Conservation (phyloP, 2,888 invertebrate genomes). For the Mythimna pallens region DNA sequence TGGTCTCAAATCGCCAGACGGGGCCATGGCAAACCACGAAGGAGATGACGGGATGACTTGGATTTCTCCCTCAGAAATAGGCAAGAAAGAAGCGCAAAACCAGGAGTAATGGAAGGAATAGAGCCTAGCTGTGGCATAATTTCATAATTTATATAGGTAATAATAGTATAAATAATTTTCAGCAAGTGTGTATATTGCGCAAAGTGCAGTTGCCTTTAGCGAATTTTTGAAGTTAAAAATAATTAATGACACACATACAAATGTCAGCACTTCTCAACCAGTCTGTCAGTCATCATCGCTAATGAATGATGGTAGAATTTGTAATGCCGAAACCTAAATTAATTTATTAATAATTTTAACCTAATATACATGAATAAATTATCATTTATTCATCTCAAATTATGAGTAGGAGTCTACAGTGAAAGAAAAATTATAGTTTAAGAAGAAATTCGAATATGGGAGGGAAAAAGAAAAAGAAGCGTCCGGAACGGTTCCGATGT, state of each 20-base stretch:
- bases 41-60: too few relatives aligned
- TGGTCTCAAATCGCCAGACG: too few relatives aligned
- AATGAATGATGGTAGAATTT: not conserved
- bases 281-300: not conserved
- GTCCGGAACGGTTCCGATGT: slow-evolving; percentile 66
- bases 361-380: slow-evolving; percentile 19
- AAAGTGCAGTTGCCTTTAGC: not conserved
- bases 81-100: too few relatives aligned
- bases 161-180: not conserved
- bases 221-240: not conserved
- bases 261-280: slow-evolving; percentile 2
- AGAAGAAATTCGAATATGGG: slow-evolving; percentile 67
- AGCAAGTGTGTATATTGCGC: not conserved
- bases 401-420: slow-evolving; percentile 30
- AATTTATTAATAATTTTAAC: not conserved
- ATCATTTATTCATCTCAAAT: slow-evolving; percentile 30
- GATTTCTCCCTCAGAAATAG: too few relatives aligned
- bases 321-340: slow-evolving; percentile 20
- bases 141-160: too few relatives aligned
- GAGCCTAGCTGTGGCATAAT: too few relatives aligned
- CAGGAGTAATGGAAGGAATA: too few relatives aligned
- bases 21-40: too few relatives aligned
- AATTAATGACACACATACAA: too few relatives aligned
- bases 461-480: slow-evolving; percentile 66
- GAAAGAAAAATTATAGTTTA: slow-evolving; percentile 9